Evolutionary conservation across 2,888 invertebrate genomes (phyloP), one percentile per base, ranked within the genome.

Genomic region (Scrobipalpa costella): DNA sequence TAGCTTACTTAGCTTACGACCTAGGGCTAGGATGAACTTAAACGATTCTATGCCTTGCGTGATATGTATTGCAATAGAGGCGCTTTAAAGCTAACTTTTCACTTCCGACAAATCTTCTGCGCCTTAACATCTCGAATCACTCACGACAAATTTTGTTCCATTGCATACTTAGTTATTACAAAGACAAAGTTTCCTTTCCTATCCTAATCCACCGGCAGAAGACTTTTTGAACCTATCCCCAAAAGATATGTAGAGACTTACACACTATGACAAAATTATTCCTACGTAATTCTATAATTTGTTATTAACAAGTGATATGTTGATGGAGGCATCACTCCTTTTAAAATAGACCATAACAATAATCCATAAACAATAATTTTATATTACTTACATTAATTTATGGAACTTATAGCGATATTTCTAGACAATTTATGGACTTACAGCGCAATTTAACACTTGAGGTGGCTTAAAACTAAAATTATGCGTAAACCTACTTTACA

Each of bases 221-320:
- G 68, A 76, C 65, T 69, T 68, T 59, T n/a, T n/a, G 11, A 72
- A 73, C 81, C 81, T 80, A 85, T 77, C 66, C 70, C 74, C 76
- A 71, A 81, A 78, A 85, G 88, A 88, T 88, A 88, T 88, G 88
- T 88, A 77, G 77, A 82, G 76, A 77, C 85, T 86, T 88, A 86
- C 58, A 62, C 63, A 66, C 84, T 90, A 89, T 80, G 83, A 88
- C 83, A 78, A 86, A 88, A 84, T 88, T 89, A 89, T 79, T 69
- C 72, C 86, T 87, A 89, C 81, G 73, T 84, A 81, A 77, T 80
- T 79, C 86, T 89, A 86, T 84, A 87, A 84, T 88, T 87, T 88
- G 80, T 90, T 90, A 89, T 84, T 90, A 90, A 90, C 90, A 90
- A 90, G 88, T 91, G 91, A 91, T 91, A 91, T 91, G 91, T 91